These are phyloP conservation scores for Epicampocera succincta DNA, from an alignment of 2,888 invertebrate genomes.

Conservation along the genomic window DNA sequence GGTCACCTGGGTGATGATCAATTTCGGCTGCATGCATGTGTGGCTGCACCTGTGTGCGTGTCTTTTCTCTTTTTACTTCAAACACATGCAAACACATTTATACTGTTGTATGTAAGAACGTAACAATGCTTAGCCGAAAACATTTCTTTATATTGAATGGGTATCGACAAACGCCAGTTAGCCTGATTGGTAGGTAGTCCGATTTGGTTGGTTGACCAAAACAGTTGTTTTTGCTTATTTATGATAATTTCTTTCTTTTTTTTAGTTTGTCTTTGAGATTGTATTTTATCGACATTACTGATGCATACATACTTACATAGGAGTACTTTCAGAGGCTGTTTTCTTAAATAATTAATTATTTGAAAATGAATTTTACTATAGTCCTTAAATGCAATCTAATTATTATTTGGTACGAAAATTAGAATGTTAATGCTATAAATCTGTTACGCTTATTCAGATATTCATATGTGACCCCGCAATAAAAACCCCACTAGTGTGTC, in stretches of 20 bases:
- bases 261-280: neutral
- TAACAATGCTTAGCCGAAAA: conserved; percentile 7
- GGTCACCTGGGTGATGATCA: no score
- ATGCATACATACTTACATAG: neutral
- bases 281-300: neutral
- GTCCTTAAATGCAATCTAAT: neutral
- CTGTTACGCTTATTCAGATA: no score
- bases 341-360: conserved; percentile 19
- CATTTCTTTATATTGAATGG: conserved; percentile 48
- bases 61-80: no score
- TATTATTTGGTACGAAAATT: no score
- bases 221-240: neutral
- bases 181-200: conserved; percentile 40
- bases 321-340: neutral
- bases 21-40: no score
- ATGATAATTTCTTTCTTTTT: no score
- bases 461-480: no score
- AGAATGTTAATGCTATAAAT: no score
- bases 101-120: neutral
- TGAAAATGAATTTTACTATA: neutral
- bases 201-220: conserved; percentile 13
- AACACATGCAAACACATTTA: no score
- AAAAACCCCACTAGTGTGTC: no score
- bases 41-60: no score
- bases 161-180: conserved; percentile 54